Percentiles rank a stretch among this genome's conserved stretches.
These are phyloP conservation scores for Verasper variegatus DNA, from an alignment of 2,113 vertebrate genomes.

Conservation along the genomic window DNA sequence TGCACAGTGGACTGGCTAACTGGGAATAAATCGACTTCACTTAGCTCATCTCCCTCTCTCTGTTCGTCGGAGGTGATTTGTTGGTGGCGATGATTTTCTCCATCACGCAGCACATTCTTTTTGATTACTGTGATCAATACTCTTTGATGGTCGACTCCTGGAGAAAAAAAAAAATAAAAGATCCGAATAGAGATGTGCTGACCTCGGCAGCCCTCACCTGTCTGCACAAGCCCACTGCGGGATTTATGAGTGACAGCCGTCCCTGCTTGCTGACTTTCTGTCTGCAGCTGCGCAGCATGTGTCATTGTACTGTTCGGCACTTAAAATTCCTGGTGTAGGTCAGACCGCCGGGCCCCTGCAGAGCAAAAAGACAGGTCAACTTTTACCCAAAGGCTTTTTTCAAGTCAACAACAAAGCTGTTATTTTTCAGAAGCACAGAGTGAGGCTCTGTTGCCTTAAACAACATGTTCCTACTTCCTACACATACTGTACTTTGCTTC, in stretches of 20 bases:
- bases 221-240: constrained; percentile 15
- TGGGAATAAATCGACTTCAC: constrained; percentile 45
- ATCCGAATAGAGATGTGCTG: constrained; percentile 47
- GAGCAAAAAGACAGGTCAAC: constrained; percentile 14
- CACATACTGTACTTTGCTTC: background rate
- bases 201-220: constrained; percentile 55
- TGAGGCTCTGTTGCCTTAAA: background rate
- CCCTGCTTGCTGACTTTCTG: constrained; percentile 34
- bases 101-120: constrained; percentile 56
- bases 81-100: constrained; percentile 53
- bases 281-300: constrained; percentile 33
- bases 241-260: constrained; percentile 65
- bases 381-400: constrained; percentile 23
- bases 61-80: constrained; percentile 71
- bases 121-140: constrained; percentile 74
- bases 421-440: background rate
- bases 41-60: constrained; percentile 19
- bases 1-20: constrained; percentile 43
- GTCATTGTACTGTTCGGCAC: constrained; percentile 21
- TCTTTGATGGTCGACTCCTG: constrained; percentile 47
- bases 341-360: constrained; percentile 11
- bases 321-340: constrained; percentile 21
- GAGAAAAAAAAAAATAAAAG: no score
- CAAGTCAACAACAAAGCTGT: constrained; percentile 20
- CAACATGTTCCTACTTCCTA: constrained; percentile 10